Evolutionary conservation across 2,113 vertebrate genomes (phyloP).

Genomic region (Triplophysa rosa): DNA sequence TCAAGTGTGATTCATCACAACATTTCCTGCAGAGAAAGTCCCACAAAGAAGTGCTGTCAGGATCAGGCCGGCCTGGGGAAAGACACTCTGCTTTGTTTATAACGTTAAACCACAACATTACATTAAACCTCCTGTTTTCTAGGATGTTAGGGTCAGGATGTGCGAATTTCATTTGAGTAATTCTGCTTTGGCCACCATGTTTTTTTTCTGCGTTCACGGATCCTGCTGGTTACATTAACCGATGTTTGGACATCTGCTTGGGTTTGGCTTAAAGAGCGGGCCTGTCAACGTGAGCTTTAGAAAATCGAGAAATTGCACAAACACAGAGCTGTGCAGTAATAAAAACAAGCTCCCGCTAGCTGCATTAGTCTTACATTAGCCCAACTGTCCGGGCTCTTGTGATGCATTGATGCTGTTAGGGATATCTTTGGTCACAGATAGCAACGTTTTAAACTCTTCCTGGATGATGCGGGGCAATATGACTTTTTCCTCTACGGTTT

Average conservation of each 20-base stretch:
- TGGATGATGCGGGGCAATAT: conserved; percentile 40
- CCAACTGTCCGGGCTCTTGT: conserved; percentile 57
- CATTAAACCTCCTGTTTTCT: conserved; percentile 78
- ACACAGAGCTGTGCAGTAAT: conserved; percentile 74
- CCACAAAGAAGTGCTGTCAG: conserved; percentile 85
- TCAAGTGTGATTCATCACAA: conserved; percentile 89
- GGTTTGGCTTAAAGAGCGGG: conserved; percentile 60
- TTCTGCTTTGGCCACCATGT: conserved; percentile 44
- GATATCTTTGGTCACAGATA: conserved; percentile 71
- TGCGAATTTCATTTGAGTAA: conserved; percentile 77
- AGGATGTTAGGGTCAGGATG: conserved; percentile 64
- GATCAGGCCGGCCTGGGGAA: conserved; percentile 82
- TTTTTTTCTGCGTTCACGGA: conserved; percentile 40
- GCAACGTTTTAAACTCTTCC: conserved; percentile 68
- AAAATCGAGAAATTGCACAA: conserved; percentile 77
- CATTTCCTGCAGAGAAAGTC: conserved; percentile 89
- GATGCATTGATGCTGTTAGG: conserved; percentile 69
- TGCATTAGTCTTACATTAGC: conserved; percentile 75
- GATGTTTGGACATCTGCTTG: conserved; percentile 78
- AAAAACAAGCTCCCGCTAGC: conserved; percentile 72
- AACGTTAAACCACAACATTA: conserved; percentile 73
- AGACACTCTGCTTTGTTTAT: conserved; percentile 85
- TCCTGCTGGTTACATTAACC: conserved; percentile 70
- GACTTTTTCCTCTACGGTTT: conserved; percentile 29
- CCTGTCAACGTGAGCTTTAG: conserved; percentile 72